A percentile compares a stretch with the other conserved stretches of the same genome.
Evolutionary conservation across 2,113 vertebrate species (phyloP).

Genomic region (Daphoenositta chrysoptera): DNA sequence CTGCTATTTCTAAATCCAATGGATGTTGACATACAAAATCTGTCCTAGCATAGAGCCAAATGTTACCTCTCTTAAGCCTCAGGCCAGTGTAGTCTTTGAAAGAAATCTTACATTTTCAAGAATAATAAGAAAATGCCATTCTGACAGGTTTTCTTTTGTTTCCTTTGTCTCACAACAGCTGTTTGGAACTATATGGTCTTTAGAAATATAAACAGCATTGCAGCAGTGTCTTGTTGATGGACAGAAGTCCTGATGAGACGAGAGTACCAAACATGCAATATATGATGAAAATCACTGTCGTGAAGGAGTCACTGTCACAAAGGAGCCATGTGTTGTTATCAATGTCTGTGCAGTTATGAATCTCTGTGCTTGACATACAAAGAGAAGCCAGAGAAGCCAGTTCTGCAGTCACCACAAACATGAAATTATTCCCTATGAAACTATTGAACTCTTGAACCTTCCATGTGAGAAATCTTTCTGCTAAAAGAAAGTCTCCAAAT

Average conservation of each 20-base stretch:
- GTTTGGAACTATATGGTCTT: not conserved
- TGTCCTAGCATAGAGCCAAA: not conserved
- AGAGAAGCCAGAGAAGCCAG: not conserved
- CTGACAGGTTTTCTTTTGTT: not conserved
- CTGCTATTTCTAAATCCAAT: not conserved
- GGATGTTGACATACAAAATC: slow-evolving; percentile 6
- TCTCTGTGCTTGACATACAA: not conserved
- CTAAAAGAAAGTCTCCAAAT: not conserved
- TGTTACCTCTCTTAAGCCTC: not conserved
- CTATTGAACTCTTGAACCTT: not conserved
- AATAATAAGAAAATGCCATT: not conserved
- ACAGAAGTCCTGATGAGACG: not conserved
- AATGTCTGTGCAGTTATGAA: not conserved
- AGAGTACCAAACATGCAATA: not conserved
- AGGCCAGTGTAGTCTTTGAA: not conserved
- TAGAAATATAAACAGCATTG: not conserved
- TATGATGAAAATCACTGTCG: not conserved
- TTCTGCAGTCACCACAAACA: not conserved
- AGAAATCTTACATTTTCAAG: not conserved
- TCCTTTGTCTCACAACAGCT: not conserved
- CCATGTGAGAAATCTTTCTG: not conserved
- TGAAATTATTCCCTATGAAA: not conserved
- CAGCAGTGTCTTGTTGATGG: not conserved
- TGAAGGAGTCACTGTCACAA: not conserved
- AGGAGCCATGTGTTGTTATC: not conserved